These are phyloP conservation scores for Belgica antarctica DNA, from an alignment of 2,888 invertebrate genomes.

Conservation along the genomic window DNA sequence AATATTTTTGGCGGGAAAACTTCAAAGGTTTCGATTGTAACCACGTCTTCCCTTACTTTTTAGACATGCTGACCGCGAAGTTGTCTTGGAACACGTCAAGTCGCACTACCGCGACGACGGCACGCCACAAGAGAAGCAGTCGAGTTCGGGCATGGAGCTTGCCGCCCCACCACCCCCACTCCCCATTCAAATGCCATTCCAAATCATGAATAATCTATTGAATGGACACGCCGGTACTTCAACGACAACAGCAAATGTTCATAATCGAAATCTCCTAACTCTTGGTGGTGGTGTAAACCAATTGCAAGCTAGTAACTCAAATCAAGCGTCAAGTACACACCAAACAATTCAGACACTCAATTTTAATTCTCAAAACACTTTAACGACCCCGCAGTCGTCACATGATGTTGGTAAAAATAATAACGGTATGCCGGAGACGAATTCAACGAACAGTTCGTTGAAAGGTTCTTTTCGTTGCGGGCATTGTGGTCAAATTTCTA, in stretches of 20 bases:
- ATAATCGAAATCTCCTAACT: constrained; percentile 41
- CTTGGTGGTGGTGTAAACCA: constrained; percentile 39
- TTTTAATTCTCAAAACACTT: constrained; percentile 41
- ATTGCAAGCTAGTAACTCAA: constrained; percentile 35
- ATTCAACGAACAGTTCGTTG: constrained; percentile 45
- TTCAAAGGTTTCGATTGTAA: too few species aligned
- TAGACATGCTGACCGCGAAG: constrained; percentile 65
- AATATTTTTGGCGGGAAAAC: too few species aligned
- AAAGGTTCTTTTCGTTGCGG: constrained; percentile 64
- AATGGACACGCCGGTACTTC: constrained; percentile 32
- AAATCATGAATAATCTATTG: constrained; percentile 38
- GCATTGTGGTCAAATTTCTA: constrained; percentile 77
- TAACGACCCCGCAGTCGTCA: constrained; percentile 27
- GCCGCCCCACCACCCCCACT: constrained; percentile 28
- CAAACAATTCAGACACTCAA: constrained; percentile 43
- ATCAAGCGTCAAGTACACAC: constrained; percentile 38
- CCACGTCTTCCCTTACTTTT: constrained; percentile 34
- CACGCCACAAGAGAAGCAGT: constrained; percentile 38
- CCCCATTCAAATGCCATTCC: constrained; percentile 42
- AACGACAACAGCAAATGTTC: constrained; percentile 38
- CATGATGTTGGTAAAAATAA: constrained; percentile 38
- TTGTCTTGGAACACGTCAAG: constrained; percentile 66
- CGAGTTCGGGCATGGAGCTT: neutral
- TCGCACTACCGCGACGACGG: constrained; percentile 59
- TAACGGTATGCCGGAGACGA: constrained; percentile 43